Base-by-base conservation (phyloP, 2,888 invertebrate species). In the Teinopalpus imperialis region DNA sequence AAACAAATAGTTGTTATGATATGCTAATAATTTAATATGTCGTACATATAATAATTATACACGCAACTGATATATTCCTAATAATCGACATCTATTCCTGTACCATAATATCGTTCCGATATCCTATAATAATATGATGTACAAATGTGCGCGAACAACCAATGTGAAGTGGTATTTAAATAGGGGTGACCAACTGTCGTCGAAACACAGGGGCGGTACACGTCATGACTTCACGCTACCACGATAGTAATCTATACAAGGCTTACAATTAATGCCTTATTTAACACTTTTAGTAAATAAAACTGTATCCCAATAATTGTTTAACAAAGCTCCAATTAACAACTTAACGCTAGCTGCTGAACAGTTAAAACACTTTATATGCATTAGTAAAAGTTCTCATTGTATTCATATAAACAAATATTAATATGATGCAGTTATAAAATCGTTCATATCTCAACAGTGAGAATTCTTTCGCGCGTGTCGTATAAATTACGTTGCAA, bases 171-270 rank as follows among this genome's bases (percentile, higher is more conserved):
- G 81, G 76, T 68, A 75, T 86, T 83, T 77, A 80, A 78, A 85
- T 80, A 74, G 83, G 86, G 86, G 46, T 83, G 86, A 86, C 88
- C 88, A 88, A 88, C 88, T 88, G 88, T 83, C 88, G 82, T 71
- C 72, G 69, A 75, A 78, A 76, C 66, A 74, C 74, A 70, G 69
- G 87, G 86, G 81, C 74, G 69, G 74, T 69, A 71, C 77, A 72
- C 69, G 74, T 69, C 77, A 75, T 68, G 81, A 78, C 81, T 86
- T 83, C 82, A 78, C 78, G 74, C 77, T 74, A 72, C 69, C 66
- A 59, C 74, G 83, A 86, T 87, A 83, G 80, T 80, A 83, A 86
- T 82, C 82, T 86, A 81, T 78, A 82, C 73, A 69, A 74, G 66
- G 63, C 72, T 78, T 61, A 76, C 76, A 76, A 80, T 85, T 81